Percentiles rank a stretch among this genome's conserved stretches.
Evolutionary conservation across 2,797 vertebrate genomes (phyloP).

Genomic region (Nothura maculosa): DNA sequence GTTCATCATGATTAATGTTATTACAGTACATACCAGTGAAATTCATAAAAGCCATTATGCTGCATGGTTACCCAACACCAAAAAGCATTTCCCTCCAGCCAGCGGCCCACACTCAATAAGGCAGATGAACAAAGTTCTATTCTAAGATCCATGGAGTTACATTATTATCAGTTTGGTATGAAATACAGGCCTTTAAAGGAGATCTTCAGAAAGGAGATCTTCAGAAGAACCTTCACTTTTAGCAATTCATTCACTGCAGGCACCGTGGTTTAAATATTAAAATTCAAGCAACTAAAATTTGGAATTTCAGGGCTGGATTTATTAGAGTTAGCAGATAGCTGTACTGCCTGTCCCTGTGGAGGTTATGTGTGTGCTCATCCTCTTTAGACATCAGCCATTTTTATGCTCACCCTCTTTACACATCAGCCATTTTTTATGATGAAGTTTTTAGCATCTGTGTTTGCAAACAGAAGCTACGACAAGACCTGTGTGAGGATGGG

Average conservation of each 20-base stretch:
- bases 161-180: slow-evolving; percentile 20
- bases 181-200: slow-evolving; percentile 67
- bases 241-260: neutral
- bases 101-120: slow-evolving; percentile 53
- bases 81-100: slow-evolving; percentile 20
- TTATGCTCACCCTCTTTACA: neutral
- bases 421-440: neutral
- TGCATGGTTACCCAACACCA: slow-evolving; percentile 65
- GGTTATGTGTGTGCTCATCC: neutral
- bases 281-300: neutral
- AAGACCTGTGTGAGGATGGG: neutral
- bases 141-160: slow-evolving; percentile 18
- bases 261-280: neutral
- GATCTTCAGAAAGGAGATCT: slow-evolving; percentile 57
- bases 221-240: slow-evolving; percentile 5
- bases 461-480: neutral
- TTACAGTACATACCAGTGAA: slow-evolving; percentile 81
- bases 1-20: slow-evolving; percentile 85
- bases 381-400: neutral
- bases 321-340: neutral
- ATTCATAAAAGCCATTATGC: slow-evolving; percentile 68
- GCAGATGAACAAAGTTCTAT: slow-evolving; percentile 68
- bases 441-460: neutral
- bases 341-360: neutral
- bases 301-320: neutral